These are phyloP conservation scores for Phaethon lepturus DNA, from an alignment of 2,113 vertebrate genomes.

Conservation along the genomic window DNA sequence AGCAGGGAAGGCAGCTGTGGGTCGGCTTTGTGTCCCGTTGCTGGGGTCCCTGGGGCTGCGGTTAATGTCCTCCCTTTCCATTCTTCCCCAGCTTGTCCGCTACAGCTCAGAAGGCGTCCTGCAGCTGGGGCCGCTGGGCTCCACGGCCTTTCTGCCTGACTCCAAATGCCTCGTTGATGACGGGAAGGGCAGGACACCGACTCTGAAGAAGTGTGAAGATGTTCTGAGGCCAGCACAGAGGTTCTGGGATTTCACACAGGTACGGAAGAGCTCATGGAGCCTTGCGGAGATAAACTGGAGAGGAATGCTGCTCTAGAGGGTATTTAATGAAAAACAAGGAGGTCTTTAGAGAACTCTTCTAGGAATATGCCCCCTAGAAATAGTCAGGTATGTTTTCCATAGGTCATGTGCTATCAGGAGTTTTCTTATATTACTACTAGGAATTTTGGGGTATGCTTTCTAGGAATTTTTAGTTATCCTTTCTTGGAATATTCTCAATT, in stretches of 20 bases:
- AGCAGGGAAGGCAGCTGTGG: background rate
- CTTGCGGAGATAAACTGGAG: background rate
- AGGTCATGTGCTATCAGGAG: accelerated
- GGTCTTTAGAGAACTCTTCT: background rate
- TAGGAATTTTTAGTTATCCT: background rate
- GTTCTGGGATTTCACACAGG: slow-evolving; percentile 98
- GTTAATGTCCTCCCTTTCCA: background rate
- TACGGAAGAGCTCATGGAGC: slow-evolving; percentile 3
- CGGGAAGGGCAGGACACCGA: slow-evolving; percentile 84
- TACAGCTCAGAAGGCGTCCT: slow-evolving; percentile 92
- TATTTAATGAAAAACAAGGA: background rate
- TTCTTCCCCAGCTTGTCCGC: slow-evolving; percentile 83
- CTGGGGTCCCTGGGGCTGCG: too few relatives aligned
- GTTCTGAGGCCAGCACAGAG: slow-evolving; percentile 86
- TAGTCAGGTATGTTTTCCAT: background rate
- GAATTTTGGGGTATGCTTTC: background rate
- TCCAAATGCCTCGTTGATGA: slow-evolving; percentile 96
- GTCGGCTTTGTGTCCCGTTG: accelerated
- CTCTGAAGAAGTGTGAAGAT: slow-evolving; percentile 90
- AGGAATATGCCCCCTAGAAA: background rate
- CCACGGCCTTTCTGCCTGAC: slow-evolving; percentile 93
- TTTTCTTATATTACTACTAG: background rate
- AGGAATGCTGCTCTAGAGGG: background rate
- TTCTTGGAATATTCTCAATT: background rate
- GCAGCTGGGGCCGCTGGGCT: slow-evolving; percentile 94